Conservation (phyloP, 2,888 invertebrate genomes). For the Diloba caeruleocephala region DNA sequence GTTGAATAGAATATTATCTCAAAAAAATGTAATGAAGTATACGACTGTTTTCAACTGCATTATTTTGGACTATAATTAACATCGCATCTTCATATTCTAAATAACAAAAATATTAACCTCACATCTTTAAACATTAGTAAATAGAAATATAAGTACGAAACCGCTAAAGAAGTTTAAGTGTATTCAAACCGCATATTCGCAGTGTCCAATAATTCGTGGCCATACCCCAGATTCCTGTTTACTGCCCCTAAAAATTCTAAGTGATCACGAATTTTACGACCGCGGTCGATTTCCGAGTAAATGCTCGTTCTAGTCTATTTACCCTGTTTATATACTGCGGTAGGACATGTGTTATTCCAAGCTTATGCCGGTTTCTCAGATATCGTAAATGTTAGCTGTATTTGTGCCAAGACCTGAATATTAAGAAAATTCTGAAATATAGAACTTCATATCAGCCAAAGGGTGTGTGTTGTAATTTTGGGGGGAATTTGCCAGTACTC, state of each 20-base stretch:
- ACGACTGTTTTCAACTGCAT: too few relatives aligned
- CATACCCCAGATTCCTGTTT: conserved; percentile 33
- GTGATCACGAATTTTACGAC: conserved; percentile 52
- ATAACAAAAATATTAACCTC: too few relatives aligned
- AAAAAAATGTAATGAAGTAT: too few relatives aligned
- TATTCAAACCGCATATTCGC: conserved; percentile 9
- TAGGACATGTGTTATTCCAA: conserved; percentile 37
- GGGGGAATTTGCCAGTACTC: too few relatives aligned
- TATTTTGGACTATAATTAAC: too few relatives aligned
- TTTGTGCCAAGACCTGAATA: not conserved
- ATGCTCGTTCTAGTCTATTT: conserved; percentile 38
- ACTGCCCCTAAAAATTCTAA: conserved; percentile 46
- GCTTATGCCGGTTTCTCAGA: conserved; percentile 24
- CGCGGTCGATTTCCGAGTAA: conserved; percentile 44
- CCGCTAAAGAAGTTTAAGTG: not conserved
- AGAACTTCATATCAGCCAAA: too few relatives aligned
- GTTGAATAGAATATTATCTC: conserved; percentile 11
- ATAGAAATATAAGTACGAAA: too few relatives aligned
- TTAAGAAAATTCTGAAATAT: too few relatives aligned
- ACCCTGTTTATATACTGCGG: conserved; percentile 38
- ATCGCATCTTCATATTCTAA: too few relatives aligned
- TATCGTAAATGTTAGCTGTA: conserved; percentile 18
- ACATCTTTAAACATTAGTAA: too few relatives aligned
- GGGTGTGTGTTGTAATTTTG: too few relatives aligned
- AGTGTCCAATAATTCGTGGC: conserved; percentile 22